Conservation (phyloP, 1,140 invertebrate genomes). For the Brachionus plicatilis region DNA sequence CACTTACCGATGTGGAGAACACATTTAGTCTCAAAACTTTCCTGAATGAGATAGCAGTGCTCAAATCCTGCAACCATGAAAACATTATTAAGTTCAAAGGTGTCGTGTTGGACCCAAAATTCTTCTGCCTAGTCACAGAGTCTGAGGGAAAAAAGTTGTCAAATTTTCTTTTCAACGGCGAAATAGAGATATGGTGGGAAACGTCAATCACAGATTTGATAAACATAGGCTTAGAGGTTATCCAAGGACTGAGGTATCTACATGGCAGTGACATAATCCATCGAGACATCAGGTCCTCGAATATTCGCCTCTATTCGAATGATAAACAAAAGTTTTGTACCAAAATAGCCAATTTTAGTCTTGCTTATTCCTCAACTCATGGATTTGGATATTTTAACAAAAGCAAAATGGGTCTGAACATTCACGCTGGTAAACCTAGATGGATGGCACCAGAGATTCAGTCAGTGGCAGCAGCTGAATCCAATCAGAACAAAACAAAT, state of each 20-base stretch:
- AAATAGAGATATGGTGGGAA: background rate
- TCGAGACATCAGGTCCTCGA: background rate
- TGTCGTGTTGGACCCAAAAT: background rate
- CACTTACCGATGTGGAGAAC: background rate
- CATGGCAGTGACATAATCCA: background rate
- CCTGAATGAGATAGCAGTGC: background rate
- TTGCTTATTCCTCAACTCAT: background rate
- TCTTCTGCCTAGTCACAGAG: background rate
- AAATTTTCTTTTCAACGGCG: background rate
- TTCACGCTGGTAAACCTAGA: constrained; percentile 4
- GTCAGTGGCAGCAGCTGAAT: background rate
- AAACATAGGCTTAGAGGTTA: background rate
- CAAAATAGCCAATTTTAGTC: background rate
- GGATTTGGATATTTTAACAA: background rate
- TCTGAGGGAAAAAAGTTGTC: background rate
- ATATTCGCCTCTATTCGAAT: background rate
- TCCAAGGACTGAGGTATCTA: background rate
- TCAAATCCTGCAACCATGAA: background rate
- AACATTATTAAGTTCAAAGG: background rate
- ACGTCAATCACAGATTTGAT: background rate
- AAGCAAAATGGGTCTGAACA: background rate
- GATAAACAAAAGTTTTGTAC: background rate
- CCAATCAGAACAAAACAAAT: background rate
- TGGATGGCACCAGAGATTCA: constrained; percentile 16
- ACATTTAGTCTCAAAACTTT: background rate